Evolutionary conservation across 1,140 invertebrate genomes (phyloP), one percentile per base, ranked within the genome.

Genomic region (Aphelinus certus): DNA sequence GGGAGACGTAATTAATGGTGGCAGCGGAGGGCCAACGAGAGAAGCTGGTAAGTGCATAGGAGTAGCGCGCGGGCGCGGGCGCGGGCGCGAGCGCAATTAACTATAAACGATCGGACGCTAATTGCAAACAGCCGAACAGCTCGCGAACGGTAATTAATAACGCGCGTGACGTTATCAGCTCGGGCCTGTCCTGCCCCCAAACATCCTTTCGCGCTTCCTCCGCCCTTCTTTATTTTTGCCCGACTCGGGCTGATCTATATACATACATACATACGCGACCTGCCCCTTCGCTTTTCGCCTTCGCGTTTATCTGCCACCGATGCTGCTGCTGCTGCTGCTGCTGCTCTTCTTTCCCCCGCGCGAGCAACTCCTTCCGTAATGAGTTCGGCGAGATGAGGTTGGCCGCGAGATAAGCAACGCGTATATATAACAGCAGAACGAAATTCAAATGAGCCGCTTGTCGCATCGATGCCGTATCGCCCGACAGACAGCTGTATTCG

Each of bases 21-120:
- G 77, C 70, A 73, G 65, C 43, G 60, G 46, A 76, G 76, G 56
- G 65, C 56, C n/a, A 26, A 68, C 73, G 73, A 43, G 53, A 61
- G 46, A 55, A 61, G 57, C 71, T 76, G 75, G 77, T 77, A 79
- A 80, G 77, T 80, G 80, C 77, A 79, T 79, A 74, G 73, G 74
- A 79, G 76, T 80, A 63, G 65, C 56, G 71, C 60, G 71, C 71
- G 48, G 56, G 76, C 71, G 75, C 80, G 79, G 75, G 73, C 51
- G 51, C 51, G 51, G 4, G 51, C 9, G 9, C 51, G 51, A 9
- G 51, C 62, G 80, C 80, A 85, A 86, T 86, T 85, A 85, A 85
- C 81, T 79, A 79, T 81, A 80, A 85, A 78, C 79, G 83, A 85
- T 85, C 82, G 78, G 78, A 80, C 79, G 81, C 81, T 86, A 86